A percentile compares a stretch with the other conserved stretches of the same genome.
phyloP scores from a whole-genome alignment of 2,113 vertebrate species.

The Myotis lucifugus region DNA sequence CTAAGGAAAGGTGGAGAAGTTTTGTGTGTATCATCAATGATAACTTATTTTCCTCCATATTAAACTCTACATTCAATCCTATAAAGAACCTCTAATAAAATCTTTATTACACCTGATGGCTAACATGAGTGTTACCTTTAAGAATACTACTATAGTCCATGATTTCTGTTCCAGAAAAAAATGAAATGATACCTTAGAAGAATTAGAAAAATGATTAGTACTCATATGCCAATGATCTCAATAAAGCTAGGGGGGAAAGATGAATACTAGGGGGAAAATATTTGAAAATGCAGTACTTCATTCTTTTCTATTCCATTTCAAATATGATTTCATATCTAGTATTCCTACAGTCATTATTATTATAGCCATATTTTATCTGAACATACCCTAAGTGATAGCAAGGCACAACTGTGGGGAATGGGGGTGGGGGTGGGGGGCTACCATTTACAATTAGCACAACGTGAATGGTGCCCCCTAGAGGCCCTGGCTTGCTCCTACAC shows the following conservation, averaged over 20 bases:
- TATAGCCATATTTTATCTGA: conserved; percentile 11
- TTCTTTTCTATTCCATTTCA: conserved; percentile 21
- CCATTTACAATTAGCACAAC: not conserved
- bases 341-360: conserved; percentile 22
- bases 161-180: conserved; percentile 46
- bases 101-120: not conserved
- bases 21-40: conserved; percentile 40
- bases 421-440: too few relatives aligned
- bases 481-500: not conserved
- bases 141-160: not conserved
- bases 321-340: not conserved
- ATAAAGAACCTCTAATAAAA: conserved; percentile 27
- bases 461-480: not conserved
- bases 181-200: conserved; percentile 23
- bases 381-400: not conserved
- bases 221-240: not conserved
- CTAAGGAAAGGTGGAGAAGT: not conserved
- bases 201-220: not conserved
- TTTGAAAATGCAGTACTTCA: not conserved
- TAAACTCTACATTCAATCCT: conserved; percentile 56
- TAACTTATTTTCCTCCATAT: conserved; percentile 60
- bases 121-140: not conserved
- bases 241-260: not conserved
- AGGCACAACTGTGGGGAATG: not conserved
- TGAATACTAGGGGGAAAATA: not conserved